Evolutionary conservation across 2,113 vertebrate species (phyloP), one percentile per base, ranked within the genome.

Genomic region (Morone saxatilis): DNA sequence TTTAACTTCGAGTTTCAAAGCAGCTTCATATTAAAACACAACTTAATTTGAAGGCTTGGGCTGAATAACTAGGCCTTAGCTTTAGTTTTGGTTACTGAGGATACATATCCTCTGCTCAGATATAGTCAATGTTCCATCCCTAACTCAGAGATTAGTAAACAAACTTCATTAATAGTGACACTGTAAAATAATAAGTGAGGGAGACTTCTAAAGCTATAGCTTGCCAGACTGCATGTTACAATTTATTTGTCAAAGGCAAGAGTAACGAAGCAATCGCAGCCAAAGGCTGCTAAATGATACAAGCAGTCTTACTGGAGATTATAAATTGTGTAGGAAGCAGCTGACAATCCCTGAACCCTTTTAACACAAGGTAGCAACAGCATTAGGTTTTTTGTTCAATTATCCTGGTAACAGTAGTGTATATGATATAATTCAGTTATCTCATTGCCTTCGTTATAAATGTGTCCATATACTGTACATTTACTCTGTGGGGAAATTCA

Each of bases 151-250:
- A 59, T 62, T 56, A 31, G 17, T 19, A 66, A 36, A 76, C 17
- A 76, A 47, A 60, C 16, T 36, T 6, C 6, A 70, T 70, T 43
- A 57, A 57, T 4, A 48, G 63, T 40, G 51, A 78, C 57, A 65
- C 14, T 16, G 38, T 61, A 57, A 72, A 77, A 62, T 73, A 81
- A 56, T 75, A 74, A 75, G 25, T 40, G 38, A 56, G 41, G 25
- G 17, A 61, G 38, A 83, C 54, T 60, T 86, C 41, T 69, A 38
- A 69, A 56, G 71, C 57, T 75, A 57, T 17, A 48, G 20, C 56
- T 70, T 82, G 57, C 56, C 70, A 86, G 31, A 70, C 31, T 74
- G 54, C 63, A 70, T 78, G 70, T 38, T 53, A 65, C 17, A 43
- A 69, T 81, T 59, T 45, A 80, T 86, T 38, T 62, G 43, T 82